Conservation (phyloP, 53 echinoderm and acorn worm species). For the Temnopleurus reevesii region DNA sequence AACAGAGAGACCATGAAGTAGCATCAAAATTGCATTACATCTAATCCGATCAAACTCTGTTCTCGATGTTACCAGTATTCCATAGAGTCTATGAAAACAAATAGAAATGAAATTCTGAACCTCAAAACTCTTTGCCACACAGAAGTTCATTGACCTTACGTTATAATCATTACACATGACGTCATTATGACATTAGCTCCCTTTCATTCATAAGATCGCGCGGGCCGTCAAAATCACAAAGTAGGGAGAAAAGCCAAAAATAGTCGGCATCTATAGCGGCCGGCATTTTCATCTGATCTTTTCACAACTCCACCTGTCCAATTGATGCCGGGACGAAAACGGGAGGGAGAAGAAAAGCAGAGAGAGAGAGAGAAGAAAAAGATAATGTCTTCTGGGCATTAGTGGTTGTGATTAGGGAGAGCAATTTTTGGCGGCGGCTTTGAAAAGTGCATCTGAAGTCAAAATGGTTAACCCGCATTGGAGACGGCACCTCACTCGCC, state of each 20-base stretch:
- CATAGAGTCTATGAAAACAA: no score
- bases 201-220: conserved; percentile 27
- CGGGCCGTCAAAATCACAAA: neutral
- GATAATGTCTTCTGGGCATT: conserved; percentile 47
- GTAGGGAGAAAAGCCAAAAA: neutral
- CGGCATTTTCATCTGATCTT: conserved; percentile 36
- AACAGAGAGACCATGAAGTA: no score
- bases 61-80: no score
- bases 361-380: neutral
- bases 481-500: conserved; percentile 1
- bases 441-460: conserved; percentile 48
- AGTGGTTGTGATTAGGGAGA: conserved; percentile 44
- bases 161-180: neutral
- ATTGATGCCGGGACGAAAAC: neutral
- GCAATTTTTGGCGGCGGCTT: conserved; percentile 50
- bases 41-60: no score
- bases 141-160: conserved; percentile 44
- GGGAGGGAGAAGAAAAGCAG: neutral
- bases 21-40: no score
- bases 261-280: neutral
- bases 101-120: neutral
- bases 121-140: neutral
- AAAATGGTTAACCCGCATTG: conserved; percentile 19
- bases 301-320: conserved; percentile 32
- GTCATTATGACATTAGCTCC: conserved; percentile 29